phyloP scores from a whole-genome alignment of 1,140 invertebrate species.

The Glossosoma conforme region DNA sequence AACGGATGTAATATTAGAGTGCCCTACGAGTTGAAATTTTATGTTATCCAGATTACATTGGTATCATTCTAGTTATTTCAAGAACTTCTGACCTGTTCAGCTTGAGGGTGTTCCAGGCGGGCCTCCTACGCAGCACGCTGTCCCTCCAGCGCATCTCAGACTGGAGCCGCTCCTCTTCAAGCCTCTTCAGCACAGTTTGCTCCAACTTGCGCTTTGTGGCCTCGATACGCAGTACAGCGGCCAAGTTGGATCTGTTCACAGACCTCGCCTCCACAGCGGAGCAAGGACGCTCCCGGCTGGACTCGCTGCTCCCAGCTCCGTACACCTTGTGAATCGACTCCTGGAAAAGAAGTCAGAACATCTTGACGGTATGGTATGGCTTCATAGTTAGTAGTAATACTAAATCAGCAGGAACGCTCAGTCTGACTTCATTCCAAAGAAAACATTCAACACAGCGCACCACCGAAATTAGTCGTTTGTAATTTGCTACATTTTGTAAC shows the following conservation, averaged over 20 bases:
- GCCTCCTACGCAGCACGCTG: conserved; percentile 56
- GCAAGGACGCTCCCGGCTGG: conserved; percentile 38
- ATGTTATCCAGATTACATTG: no score
- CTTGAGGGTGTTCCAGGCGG: conserved; percentile 63
- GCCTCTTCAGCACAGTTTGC: conserved; percentile 53
- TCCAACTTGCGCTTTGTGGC: conserved; percentile 61
- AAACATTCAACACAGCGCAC: no score
- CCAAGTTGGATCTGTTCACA: conserved; percentile 60
- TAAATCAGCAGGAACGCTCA: no score
- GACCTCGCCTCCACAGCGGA: conserved; percentile 46
- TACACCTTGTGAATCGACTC: conserved; percentile 43
- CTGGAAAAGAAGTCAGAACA: conserved; percentile 30
- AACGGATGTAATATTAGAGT: no score
- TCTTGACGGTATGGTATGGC: no score
- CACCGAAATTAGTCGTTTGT: no score
- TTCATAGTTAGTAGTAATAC: no score
- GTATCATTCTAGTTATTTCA: no score
- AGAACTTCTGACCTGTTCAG: conserved; percentile 43
- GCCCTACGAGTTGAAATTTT: no score
- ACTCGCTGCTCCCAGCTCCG: conserved; percentile 38
- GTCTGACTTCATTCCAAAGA: no score
- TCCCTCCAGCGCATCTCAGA: conserved; percentile 54
- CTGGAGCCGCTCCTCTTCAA: conserved; percentile 55
- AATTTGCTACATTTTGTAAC: no score
- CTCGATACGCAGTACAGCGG: conserved; percentile 64